phyloP scores from a whole-genome alignment of 2,113 vertebrate species.

The Heterotis niloticus region DNA sequence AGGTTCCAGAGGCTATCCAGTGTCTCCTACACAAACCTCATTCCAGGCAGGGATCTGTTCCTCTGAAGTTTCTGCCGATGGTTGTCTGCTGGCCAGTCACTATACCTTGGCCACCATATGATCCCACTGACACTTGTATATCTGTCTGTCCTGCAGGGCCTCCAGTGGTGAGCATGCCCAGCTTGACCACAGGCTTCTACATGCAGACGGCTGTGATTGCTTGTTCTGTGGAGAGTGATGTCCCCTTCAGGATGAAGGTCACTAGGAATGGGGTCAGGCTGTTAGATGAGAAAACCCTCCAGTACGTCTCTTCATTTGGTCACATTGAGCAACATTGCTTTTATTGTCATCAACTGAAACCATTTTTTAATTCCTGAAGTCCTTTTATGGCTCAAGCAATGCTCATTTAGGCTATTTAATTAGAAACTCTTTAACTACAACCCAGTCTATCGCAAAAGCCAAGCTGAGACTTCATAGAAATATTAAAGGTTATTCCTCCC shows the following conservation, averaged over 20 bases:
- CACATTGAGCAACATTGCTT: constrained; percentile 14
- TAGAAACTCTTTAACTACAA: too few relatives aligned
- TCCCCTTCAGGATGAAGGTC: constrained; percentile 80
- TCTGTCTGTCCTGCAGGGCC: constrained; percentile 55
- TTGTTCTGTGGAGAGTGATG: constrained; percentile 74
- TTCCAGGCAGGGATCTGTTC: constrained; percentile 63
- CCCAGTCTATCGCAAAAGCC: not conserved
- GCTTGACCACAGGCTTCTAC: constrained; percentile 66
- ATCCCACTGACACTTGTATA: not conserved
- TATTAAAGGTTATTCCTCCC: not conserved
- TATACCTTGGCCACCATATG: not conserved
- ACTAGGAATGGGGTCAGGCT: constrained; percentile 61
- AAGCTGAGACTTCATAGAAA: not conserved
- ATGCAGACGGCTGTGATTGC: constrained; percentile 67
- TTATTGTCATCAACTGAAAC: not conserved
- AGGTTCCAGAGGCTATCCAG: constrained; percentile 84
- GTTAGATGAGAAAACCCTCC: constrained; percentile 67
- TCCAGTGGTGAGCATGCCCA: constrained; percentile 78
- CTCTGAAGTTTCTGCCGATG: not conserved
- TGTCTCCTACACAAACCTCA: constrained; percentile 83
- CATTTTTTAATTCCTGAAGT: not conserved
- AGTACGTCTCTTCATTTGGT: constrained; percentile 63
- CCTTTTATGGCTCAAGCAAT: too few relatives aligned
- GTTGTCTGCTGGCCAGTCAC: not conserved
- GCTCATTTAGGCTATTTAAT: too few relatives aligned